A percentile compares a stretch with the other conserved stretches of the same genome.
phyloP scores from a whole-genome alignment of 2,888 invertebrate species.

The Apodemia hepburni region DNA sequence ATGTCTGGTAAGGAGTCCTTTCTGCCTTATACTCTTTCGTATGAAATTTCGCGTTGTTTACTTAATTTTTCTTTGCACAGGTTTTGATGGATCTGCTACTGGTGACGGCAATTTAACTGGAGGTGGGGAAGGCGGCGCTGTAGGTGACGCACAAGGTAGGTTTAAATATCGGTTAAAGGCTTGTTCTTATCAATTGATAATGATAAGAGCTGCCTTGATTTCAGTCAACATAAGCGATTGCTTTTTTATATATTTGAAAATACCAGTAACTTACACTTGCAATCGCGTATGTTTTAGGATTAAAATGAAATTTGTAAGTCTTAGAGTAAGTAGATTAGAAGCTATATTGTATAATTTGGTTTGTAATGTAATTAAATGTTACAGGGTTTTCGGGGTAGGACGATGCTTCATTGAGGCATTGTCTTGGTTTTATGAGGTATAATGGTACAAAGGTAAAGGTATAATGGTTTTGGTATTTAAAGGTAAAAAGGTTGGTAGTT shows the following conservation, averaged over 20 bases:
- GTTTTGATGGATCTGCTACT: constrained; percentile 74
- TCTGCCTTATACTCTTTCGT: neutral
- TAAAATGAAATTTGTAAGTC: constrained; percentile 74
- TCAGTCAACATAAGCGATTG: constrained; percentile 35
- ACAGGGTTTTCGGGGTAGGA: constrained; percentile 28
- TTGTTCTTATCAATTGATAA: constrained; percentile 28
- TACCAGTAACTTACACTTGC: constrained; percentile 4
- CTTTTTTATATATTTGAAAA: constrained; percentile 4
- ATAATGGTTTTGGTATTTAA: constrained; percentile 17
- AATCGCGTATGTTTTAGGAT: constrained; percentile 39
- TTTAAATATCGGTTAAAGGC: constrained; percentile 43
- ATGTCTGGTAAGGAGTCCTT: constrained; percentile 67
- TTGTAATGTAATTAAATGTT: constrained; percentile 34
- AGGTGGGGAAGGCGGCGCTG: constrained; percentile 74
- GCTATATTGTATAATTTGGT: constrained; percentile 24
- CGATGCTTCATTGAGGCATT: constrained; percentile 18
- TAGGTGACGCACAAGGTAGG: constrained; percentile 81
- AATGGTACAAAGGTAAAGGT: constrained; percentile 18
- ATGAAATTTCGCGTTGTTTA: neutral
- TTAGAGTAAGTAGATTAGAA: constrained; percentile 33
- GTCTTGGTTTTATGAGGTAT: constrained; percentile 19
- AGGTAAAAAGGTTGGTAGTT: constrained; percentile 5
- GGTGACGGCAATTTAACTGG: constrained; percentile 75
- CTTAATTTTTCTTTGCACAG: constrained; percentile 37
- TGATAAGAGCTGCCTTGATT: constrained; percentile 28